Evolutionary conservation across 2,113 vertebrate species (phyloP).

Genomic region (Phainopepla nitens): DNA sequence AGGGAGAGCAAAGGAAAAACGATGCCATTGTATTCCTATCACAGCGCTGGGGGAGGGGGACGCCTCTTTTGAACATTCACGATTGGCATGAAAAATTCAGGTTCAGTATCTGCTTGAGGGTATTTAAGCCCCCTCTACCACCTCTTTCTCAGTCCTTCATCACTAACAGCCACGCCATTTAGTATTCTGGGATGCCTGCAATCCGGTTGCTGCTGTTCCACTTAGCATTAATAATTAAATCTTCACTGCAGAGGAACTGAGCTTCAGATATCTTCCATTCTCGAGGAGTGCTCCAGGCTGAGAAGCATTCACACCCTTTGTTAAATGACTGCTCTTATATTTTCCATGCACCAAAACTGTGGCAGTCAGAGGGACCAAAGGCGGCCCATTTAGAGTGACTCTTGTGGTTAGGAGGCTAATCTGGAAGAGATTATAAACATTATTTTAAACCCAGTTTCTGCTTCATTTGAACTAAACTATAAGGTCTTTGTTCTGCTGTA

Average conservation of each 20-base stretch:
- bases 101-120: neutral
- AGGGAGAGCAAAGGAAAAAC: neutral
- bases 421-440: neutral
- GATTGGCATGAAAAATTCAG: neutral
- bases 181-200: neutral
- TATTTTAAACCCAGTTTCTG: neutral
- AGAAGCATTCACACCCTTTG: neutral
- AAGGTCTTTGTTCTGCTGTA: neutral
- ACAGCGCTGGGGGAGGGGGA: neutral
- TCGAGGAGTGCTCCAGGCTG: neutral
- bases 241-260: neutral
- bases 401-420: neutral
- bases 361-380: neutral
- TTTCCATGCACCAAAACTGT: neutral
- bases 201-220: constrained; percentile 35
- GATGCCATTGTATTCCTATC: neutral
- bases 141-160: neutral
- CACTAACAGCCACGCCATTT: neutral
- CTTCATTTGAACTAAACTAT: neutral
- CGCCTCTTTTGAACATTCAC: neutral
- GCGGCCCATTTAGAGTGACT: neutral
- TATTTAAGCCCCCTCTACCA: neutral
- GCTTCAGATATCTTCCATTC: neutral
- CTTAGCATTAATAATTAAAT: constrained; percentile 50
- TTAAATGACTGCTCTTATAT: neutral